These are phyloP conservation scores for Nomada ruficornis DNA, from an alignment of 2,888 invertebrate species.

Conservation along the genomic window DNA sequence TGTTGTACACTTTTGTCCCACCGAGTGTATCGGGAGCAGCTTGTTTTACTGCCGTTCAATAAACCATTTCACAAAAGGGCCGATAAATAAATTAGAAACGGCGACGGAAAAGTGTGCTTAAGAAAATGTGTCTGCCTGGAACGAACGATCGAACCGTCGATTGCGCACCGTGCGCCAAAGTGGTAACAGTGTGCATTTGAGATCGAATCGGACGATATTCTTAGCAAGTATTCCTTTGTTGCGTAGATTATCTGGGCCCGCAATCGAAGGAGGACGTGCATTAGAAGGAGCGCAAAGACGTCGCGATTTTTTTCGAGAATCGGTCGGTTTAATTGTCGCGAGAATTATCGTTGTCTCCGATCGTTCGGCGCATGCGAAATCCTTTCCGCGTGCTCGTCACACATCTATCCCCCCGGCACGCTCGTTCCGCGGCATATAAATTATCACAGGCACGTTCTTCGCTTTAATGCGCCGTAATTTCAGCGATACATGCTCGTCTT, in stretches of 20 bases:
- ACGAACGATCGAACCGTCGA: neutral
- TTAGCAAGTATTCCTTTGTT: neutral
- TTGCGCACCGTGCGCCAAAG: neutral
- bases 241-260: neutral
- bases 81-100: no score
- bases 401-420: conserved; percentile 49
- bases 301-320: conserved; percentile 30
- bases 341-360: conserved; percentile 35
- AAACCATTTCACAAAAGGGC: neutral
- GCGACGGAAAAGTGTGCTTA: neutral
- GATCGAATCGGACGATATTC: conserved; percentile 20
- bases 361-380: conserved; percentile 24
- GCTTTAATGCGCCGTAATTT: conserved; percentile 66
- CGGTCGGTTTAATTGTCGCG: conserved; percentile 44
- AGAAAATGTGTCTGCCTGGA: neutral
- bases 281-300: neutral
- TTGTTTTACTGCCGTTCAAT: neutral
- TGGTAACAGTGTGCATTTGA: neutral
- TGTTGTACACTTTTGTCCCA: conserved; percentile 72
- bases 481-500: conserved; percentile 44
- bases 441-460: conserved; percentile 62
- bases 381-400: conserved; percentile 54
- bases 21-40: conserved; percentile 46
- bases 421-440: conserved; percentile 56
- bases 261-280: conserved; percentile 9